These are phyloP conservation scores for Arrhamphus sclerolepis DNA, from an alignment of 2,797 vertebrate genomes.

Conservation along the genomic window DNA sequence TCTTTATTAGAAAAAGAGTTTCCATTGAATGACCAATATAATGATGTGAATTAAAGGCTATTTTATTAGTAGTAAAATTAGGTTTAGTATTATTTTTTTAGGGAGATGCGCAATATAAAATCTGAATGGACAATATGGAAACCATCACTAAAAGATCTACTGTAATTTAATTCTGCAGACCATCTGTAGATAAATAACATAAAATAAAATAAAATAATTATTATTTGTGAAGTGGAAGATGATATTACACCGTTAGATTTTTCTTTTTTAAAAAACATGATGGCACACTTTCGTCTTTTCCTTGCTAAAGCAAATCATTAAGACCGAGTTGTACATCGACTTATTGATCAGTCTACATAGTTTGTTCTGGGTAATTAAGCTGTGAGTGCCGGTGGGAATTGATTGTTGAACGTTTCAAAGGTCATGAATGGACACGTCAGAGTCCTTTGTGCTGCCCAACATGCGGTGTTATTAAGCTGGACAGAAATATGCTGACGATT, in stretches of 20 bases:
- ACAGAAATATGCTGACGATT: slow-evolving; percentile 1
- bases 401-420: slow-evolving; percentile 54
- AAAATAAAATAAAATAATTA: too few species aligned
- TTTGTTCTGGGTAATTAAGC: slow-evolving; percentile 65
- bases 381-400: slow-evolving; percentile 35
- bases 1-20: background rate
- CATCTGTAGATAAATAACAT: too few species aligned
- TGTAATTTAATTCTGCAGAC: too few species aligned
- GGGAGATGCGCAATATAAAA: too few species aligned
- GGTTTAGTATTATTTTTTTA: too few species aligned
- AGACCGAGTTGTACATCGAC: slow-evolving; percentile 38
- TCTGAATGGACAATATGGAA: too few species aligned
- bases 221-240: background rate
- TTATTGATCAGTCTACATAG: slow-evolving; percentile 56
- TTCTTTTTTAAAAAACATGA: background rate
- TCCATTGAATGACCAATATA: background rate
- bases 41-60: too few species aligned
- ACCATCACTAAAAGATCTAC: too few species aligned
- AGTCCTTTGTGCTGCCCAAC: background rate
- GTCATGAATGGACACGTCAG: slow-evolving; percentile 39
- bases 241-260: background rate
- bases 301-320: slow-evolving; percentile 27
- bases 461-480: background rate
- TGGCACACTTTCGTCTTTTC: background rate
- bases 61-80: too few species aligned